Base-by-base conservation (phyloP, 2,113 vertebrate genomes). In the Lepus americanus region DNA sequence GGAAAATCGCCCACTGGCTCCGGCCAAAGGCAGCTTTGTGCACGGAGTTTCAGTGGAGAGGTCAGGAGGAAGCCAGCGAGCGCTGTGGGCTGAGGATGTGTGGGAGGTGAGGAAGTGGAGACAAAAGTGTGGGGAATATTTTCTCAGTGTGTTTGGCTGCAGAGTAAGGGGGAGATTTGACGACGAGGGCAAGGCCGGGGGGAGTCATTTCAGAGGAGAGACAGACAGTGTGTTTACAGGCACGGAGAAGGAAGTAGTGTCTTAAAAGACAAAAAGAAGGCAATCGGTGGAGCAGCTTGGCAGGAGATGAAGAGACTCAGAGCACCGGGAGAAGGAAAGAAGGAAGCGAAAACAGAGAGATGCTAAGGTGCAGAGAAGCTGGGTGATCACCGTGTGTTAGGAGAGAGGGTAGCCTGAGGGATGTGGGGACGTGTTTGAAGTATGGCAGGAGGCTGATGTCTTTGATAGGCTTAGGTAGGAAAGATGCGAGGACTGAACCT, bases 1-100 rank as follows among this genome's bases (percentile, higher is more conserved):
- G 9, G 55, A 31, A 53, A 29, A 5, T 29, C 6, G 0, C 74
- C 85, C 78, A 66, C 51, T 23, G 82, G 14, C 13, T 74, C 67
- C 67, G 29, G 85, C 90, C 33, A 61, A 92, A 95, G 63, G 78
- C 88, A 51, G 27, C 92, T 95, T 93, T 94, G 88, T 94, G 63
- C 36, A 59, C 10, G 44, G 10, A 44, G 95, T 94, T 95, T 96
- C 92, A 53, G 69, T 19, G 84, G 51, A 14, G 4, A 92, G 70
- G 87, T 69, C 0, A 17, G 61, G 36, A 97, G 76, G 92, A 81
- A 73, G 77, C 36, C 80, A 14, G 84, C 29, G 20, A 59, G 55
- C 13, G 63, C 90, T 19, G 73, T 88, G 96, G 94, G 90, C 14
- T 36, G 92, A 10, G 33, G 64, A 20, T 14, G n/a, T 27, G 84